These are phyloP conservation scores for Osmerus eperlanus DNA, from an alignment of 2,113 vertebrate genomes.

Conservation along the genomic window DNA sequence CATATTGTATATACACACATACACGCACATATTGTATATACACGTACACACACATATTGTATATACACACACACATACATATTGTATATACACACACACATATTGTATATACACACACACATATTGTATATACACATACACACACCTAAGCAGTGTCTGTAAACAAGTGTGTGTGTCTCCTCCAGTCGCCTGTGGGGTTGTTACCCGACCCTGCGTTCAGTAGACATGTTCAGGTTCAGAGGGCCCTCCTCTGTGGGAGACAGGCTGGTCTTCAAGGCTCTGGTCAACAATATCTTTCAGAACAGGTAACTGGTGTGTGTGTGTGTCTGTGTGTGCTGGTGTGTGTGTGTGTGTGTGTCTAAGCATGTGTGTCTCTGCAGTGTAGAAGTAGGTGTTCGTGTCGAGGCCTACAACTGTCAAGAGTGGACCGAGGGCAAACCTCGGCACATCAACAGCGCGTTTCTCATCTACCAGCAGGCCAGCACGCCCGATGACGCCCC, in stretches of 20 bases:
- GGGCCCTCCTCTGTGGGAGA: conserved; percentile 76
- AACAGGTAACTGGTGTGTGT: conserved; percentile 7
- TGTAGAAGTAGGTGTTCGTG: conserved; percentile 73
- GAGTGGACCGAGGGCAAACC: conserved; percentile 68
- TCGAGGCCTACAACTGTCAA: conserved; percentile 75
- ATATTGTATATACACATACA: background rate
- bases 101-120: too few relatives aligned
- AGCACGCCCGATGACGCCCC: conserved; percentile 50
- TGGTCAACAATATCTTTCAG: conserved; percentile 78
- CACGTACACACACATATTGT: background rate
- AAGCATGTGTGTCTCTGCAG: conserved; percentile 42
- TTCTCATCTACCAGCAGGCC: conserved; percentile 69
- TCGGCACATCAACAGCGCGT: conserved; percentile 77
- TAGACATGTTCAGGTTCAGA: conserved; percentile 81
- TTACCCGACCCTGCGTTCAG: conserved; percentile 64
- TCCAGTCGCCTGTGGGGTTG: conserved; percentile 66
- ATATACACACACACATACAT: too few relatives aligned
- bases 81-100: too few relatives aligned
- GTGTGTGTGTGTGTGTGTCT: background rate
- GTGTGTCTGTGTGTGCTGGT: background rate
- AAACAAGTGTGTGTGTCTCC: background rate
- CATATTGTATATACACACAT: too few relatives aligned
- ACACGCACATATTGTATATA: too few relatives aligned
- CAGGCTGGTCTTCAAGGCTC: conserved; percentile 73
- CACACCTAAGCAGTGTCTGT: background rate